Percentiles rank a stretch among this genome's conserved stretches.
Conservation (phyloP, 2,888 invertebrate genomes). For the Gari tellinella region DNA sequence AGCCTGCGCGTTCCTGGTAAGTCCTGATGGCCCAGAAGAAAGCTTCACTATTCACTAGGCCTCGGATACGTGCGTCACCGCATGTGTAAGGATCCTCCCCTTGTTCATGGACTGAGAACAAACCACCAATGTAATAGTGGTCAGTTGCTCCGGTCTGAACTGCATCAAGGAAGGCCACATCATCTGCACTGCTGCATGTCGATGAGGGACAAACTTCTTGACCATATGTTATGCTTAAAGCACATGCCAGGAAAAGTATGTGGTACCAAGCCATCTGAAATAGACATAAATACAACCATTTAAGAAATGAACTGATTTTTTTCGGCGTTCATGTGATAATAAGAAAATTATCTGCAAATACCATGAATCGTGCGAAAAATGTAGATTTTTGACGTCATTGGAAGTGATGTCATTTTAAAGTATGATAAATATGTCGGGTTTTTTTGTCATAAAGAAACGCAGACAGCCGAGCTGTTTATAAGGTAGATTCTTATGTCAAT, state of each 20-base stretch:
- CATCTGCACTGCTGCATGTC: slow-evolving; percentile 24
- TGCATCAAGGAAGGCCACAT: slow-evolving; percentile 51
- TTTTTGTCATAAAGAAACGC: too few species aligned
- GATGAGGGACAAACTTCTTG: slow-evolving; percentile 41
- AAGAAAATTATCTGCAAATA: too few species aligned
- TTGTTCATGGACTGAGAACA: slow-evolving; percentile 74
- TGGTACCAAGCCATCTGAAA: slow-evolving; percentile 40
- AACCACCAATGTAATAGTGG: slow-evolving; percentile 77
- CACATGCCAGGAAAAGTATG: slow-evolving; percentile 18
- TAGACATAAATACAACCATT: slow-evolving; percentile 5
- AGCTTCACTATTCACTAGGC: slow-evolving; percentile 82
- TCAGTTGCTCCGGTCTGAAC: slow-evolving; percentile 22
- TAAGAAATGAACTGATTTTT: too few species aligned
- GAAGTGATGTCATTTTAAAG: too few species aligned
- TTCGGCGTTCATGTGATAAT: too few species aligned
- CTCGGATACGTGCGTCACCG: slow-evolving; percentile 63
- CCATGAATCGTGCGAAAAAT: too few species aligned
- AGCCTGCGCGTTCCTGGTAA: slow-evolving; percentile 37
- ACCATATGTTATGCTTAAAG: slow-evolving; percentile 18
- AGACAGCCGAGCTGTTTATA: too few species aligned
- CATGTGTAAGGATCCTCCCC: slow-evolving; percentile 66
- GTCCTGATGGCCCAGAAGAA: slow-evolving; percentile 82
- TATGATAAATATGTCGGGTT: too few species aligned
- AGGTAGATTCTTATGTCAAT: too few species aligned
- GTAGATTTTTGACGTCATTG: too few species aligned